Evolutionary conservation across 2,797 vertebrate genomes (phyloP).

Genomic region (Darevskia nairensis): DNA sequence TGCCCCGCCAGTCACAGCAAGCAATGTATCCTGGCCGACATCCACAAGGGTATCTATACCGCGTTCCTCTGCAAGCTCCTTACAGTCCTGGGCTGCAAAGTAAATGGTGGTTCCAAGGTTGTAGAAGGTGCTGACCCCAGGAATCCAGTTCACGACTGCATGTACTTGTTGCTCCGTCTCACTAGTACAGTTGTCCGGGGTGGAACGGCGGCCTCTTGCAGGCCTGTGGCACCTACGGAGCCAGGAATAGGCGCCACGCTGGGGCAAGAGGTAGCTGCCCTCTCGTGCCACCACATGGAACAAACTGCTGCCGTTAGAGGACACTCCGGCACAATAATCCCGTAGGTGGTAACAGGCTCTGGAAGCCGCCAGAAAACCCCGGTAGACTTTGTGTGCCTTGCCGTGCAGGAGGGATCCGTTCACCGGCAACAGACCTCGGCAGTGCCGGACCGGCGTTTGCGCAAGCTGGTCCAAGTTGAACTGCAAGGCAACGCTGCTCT

Average conservation of each 20-base stretch:
- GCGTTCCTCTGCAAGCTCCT: conserved; percentile 81
- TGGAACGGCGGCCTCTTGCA: conserved; percentile 11
- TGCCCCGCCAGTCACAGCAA: conserved; percentile 75
- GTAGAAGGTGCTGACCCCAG: conserved; percentile 85
- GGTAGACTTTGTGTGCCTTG: conserved; percentile 42
- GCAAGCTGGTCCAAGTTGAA: conserved; percentile 40
- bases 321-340: conserved; percentile 79
- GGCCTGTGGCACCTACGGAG: conserved; percentile 70
- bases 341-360: conserved; percentile 77
- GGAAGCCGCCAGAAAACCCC: conserved; percentile 57
- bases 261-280: conserved; percentile 75
- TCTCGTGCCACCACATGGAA: conserved; percentile 76
- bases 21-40: conserved; percentile 86
- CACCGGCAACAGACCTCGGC: conserved; percentile 76
- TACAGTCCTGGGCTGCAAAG: conserved; percentile 86
- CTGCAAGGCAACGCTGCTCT: conserved; percentile 71
- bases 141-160: conserved; percentile 82
- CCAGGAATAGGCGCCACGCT: conserved; percentile 74
- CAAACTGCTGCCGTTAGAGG: conserved; percentile 37
- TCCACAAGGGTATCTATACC: conserved; percentile 85
- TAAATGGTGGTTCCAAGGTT: conserved; percentile 90
- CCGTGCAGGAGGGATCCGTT: conserved; percentile 70
- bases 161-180: conserved; percentile 80
- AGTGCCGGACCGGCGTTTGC: conserved; percentile 36
- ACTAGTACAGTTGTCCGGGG: conserved; percentile 71